Base-by-base conservation (phyloP, 2,113 vertebrate species). In the Sclerurus mexicanus region DNA sequence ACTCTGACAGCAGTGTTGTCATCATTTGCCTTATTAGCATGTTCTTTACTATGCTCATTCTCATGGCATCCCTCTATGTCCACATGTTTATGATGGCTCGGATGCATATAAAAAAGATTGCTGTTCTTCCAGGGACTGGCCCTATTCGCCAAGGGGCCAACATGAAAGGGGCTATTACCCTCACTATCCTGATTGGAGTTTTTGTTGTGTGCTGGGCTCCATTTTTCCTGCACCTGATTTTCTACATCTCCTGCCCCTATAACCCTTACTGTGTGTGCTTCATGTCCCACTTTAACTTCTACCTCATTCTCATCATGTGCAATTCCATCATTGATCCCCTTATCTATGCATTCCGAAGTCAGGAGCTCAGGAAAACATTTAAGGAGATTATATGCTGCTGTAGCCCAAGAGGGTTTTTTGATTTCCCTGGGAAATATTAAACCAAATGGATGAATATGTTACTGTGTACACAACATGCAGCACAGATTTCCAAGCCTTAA, bases 261-360 rank as follows among this genome's bases (percentile, higher is more conserved):
- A 99, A 99, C 64, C 99, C 99, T 31, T 99, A 99, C 95, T 99
- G 99, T 83, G 98, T 99, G 52, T 99, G 99, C 75, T 99, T 99
- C 97, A 99, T 99, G 99, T 99, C 99, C 33, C 99, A 99, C 90
- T 99, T 99, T 92, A 99, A 99, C 97, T 97, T 99, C 94, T 99
- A 99, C 89, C 99, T 99, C 96, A 99, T 99, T 49, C 98, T 99
- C 58, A 99, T 99, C 95, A 99, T 99, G 99, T 99, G 99, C 79
- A 99, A 99, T 88, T 99, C 99, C 4, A 97, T 99, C 96, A 99
- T 99, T 0, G 99, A 99, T 94, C 99, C 99, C 30, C 98, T 99
- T 49, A 99, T 99, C 88, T 99, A 99, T 44, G 99, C 99, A 25
- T 99, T 99, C 52, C 98, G 99, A 68, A 99, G 99, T 95, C 99